Evolutionary conservation across 2,113 vertebrate species (phyloP), one percentile per base, ranked within the genome.

Genomic region (Scomber japonicus): DNA sequence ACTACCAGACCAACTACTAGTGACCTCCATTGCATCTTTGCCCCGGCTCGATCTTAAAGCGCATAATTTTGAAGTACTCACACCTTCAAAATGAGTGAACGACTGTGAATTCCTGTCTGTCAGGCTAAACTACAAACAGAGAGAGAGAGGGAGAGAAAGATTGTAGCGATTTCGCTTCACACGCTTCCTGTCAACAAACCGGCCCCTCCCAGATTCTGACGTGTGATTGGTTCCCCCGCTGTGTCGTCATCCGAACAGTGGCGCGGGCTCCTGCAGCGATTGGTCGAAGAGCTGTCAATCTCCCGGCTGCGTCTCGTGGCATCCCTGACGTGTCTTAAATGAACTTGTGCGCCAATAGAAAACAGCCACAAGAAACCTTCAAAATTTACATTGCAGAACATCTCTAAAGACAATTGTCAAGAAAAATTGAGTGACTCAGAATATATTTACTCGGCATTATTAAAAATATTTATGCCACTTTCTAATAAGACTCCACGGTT

Each of bases 21-120:
- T 94, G 97, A 97, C 90, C 97, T 95, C 97, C 97, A 99, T 96
- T 96, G 97, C 98, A 98, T 99, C 93, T 96, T 96, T 94, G 95
- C 95, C 92, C 55, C 76, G 89, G 27, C 5, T 83, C 88, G 75
- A 31, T 92, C 65, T 92, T 93, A 78, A 93, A 92, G 92, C 85
- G 86, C 95, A 95, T 96, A 91, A 70, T 95, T 95, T 72, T 40
- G 24, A 88, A 56, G 74, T 87, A 54, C 85, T 84, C 77, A 82
- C 77, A 71, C 72, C 53, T 64, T 54, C 65, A 15, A 64, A 46
- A 31, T 3, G 27, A 49, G 61, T 31, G 51, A 78, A 76, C n/a
- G n/a, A 88, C 35, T 14, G 48, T 30, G 14, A 67, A 73, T 13
- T 16, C 63, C 30, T 10, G 30, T 16, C 45, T 54, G 16, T 55